Evolutionary conservation across 2,797 vertebrate genomes (phyloP).

Genomic region (Phalanger gymnotis): DNA sequence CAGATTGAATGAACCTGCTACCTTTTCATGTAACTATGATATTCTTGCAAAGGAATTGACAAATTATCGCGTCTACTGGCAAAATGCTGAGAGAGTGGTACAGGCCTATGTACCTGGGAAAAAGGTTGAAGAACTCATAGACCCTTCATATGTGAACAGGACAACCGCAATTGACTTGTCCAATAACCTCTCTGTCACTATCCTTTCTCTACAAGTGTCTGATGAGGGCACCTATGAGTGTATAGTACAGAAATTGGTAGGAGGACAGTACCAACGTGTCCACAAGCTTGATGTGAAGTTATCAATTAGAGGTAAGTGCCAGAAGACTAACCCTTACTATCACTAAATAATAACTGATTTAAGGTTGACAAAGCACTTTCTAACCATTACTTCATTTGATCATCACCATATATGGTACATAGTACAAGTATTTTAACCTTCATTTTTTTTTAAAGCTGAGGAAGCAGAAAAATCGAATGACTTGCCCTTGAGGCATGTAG

Average conservation of each 20-base stretch:
- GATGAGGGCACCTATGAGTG: slow-evolving; percentile 82
- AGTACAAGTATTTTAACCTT: neutral
- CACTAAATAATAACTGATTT: slow-evolving; percentile 1
- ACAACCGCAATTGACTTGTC: slow-evolving; percentile 46
- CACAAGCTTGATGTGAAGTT: slow-evolving; percentile 12
- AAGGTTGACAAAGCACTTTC: neutral
- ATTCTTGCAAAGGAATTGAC: slow-evolving; percentile 47
- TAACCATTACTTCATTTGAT: neutral
- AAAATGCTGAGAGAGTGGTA: slow-evolving; percentile 73
- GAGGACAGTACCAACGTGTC: accelerated
- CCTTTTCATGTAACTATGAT: slow-evolving; percentile 75
- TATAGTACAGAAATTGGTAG: slow-evolving; percentile 69
- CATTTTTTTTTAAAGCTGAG: neutral
- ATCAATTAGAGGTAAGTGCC: slow-evolving; percentile 82
- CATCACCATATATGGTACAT: neutral
- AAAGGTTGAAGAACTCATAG: accelerated
- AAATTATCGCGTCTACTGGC: slow-evolving; percentile 81
- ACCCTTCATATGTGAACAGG: slow-evolving; percentile 64
- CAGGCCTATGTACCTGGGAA: slow-evolving; percentile 41
- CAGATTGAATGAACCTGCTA: slow-evolving; percentile 68
- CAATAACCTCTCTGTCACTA: slow-evolving; percentile 74
- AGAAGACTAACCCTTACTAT: neutral
- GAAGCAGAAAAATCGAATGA: neutral
- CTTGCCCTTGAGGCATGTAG: neutral
- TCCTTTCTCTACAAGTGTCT: slow-evolving; percentile 65